Conservation (phyloP, 2,888 invertebrate genomes). For the Drosophila kambysellisi region DNA sequence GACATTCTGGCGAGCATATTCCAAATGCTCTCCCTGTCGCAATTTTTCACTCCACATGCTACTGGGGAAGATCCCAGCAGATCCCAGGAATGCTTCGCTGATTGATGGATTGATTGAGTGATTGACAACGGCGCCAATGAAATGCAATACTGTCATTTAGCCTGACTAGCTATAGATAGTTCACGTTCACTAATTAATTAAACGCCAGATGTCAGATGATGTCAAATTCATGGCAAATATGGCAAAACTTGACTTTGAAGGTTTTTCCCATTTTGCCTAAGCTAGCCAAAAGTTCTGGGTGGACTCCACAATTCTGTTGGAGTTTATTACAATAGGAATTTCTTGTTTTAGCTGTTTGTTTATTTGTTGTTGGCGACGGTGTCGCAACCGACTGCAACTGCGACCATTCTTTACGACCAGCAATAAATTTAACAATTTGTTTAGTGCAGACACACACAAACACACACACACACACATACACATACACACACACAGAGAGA, state of each 20-base stretch:
- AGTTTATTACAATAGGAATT: conserved; percentile 69
- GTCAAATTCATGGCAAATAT: conserved; percentile 59
- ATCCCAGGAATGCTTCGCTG: conserved; percentile 59
- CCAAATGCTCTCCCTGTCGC: conserved; percentile 60
- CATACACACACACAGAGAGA: conserved; percentile 18
- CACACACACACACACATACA: conserved; percentile 26
- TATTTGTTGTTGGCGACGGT: conserved; percentile 41
- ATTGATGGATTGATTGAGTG: conserved; percentile 77
- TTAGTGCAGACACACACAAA: conserved; percentile 67
- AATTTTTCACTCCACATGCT: conserved; percentile 77
- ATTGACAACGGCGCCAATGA: conserved; percentile 79
- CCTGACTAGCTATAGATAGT: conserved; percentile 46
- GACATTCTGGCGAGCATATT: conserved; percentile 65
- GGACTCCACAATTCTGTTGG: conserved; percentile 4
- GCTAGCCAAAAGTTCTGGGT: conserved; percentile 19
- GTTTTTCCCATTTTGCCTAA: not conserved
- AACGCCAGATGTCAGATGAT: conserved; percentile 60
- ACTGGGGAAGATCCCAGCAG: conserved; percentile 10
- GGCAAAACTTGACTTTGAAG: conserved; percentile 28
- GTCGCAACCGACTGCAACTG: conserved; percentile 49
- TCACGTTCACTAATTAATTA: conserved; percentile 75
- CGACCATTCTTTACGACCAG: conserved; percentile 82
- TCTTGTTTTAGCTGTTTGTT: conserved; percentile 45
- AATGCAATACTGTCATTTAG: conserved; percentile 43
- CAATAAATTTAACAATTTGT: conserved; percentile 84